phyloP scores from a whole-genome alignment of 2,888 invertebrate species.

The Drosophila nigricruria region DNA sequence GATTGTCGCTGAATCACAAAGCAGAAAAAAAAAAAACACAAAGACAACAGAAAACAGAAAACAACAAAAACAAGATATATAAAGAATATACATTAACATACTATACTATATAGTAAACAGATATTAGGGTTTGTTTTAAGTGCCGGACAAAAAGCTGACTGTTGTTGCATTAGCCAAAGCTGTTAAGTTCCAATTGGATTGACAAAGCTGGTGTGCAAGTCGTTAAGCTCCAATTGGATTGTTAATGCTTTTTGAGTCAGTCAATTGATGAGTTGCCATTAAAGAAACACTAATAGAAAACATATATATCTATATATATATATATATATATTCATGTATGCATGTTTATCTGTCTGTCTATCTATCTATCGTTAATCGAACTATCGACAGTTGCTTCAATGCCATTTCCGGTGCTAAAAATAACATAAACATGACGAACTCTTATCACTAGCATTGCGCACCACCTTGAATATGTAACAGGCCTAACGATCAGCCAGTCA shows the following conservation, averaged over 20 bases:
- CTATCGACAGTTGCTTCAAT: constrained; percentile 48
- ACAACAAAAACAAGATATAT: neutral
- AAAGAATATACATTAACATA: neutral
- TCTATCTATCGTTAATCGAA: constrained; percentile 31
- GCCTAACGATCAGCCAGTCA: constrained; percentile 51
- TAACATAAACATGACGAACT: constrained; percentile 36
- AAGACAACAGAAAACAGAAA: neutral
- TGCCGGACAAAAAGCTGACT: constrained; percentile 18
- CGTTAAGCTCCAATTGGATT: neutral
- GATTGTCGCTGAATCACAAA: constrained; percentile 29
- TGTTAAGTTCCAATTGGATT: neutral
- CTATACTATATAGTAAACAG: neutral
- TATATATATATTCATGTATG: too few species aligned
- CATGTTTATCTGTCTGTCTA: neutral
- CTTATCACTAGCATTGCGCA: constrained; percentile 52
- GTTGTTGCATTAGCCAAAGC: constrained; percentile 14
- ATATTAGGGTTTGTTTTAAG: neutral
- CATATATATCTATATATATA: neutral
- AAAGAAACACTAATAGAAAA: neutral
- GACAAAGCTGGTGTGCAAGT: too few species aligned
- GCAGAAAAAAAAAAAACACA: neutral
- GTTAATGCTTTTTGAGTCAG: neutral
- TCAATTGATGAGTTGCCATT: neutral
- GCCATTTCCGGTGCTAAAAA: constrained; percentile 61
- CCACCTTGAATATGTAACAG: constrained; percentile 75